Conservation (phyloP, 2,888 invertebrate species). For the Sphaeridia pumilis region DNA sequence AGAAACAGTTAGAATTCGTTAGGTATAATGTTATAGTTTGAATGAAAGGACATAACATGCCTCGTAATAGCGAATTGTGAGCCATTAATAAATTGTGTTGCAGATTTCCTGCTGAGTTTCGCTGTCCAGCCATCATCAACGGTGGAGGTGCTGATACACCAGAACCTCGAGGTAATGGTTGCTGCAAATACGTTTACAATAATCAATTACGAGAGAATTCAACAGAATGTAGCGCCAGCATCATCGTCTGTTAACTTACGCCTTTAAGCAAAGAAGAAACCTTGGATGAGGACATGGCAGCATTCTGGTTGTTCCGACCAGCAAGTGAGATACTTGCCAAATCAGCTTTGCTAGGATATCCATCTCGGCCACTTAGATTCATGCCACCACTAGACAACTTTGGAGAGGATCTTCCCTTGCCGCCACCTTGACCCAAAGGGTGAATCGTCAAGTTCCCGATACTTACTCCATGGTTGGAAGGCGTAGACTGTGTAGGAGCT, state of each 20-base stretch:
- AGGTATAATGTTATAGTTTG: too few species aligned
- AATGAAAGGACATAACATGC: too few species aligned
- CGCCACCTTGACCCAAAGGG: too few species aligned
- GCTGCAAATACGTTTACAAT: constrained; percentile 39
- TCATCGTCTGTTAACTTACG: too few species aligned
- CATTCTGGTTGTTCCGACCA: constrained; percentile 27
- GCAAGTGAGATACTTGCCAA: constrained; percentile 1
- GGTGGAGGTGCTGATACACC: constrained; percentile 45
- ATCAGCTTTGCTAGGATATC: constrained; percentile 15
- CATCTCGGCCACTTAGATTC: constrained; percentile 7
- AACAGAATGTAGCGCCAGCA: too few species aligned
- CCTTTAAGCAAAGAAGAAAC: constrained; percentile 44
- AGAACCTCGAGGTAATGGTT: constrained; percentile 44
- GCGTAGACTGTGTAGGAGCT: constrained; percentile 27
- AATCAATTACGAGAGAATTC: background rate
- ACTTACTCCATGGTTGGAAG: constrained; percentile 15
- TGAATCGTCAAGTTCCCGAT: too few species aligned
- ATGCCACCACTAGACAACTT: constrained; percentile 21
- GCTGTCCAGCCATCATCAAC: constrained; percentile 45
- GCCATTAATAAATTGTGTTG: constrained; percentile 43
- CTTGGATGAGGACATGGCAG: constrained; percentile 36
- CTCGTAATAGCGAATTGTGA: constrained; percentile 43
- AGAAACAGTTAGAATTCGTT: too few species aligned
- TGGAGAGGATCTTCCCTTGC: constrained; percentile 32
- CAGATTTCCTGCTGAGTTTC: constrained; percentile 43